Evolutionary conservation across 1,140 invertebrate species (phyloP), one percentile per base, ranked within the genome.

Genomic region (Melitaea cinxia): DNA sequence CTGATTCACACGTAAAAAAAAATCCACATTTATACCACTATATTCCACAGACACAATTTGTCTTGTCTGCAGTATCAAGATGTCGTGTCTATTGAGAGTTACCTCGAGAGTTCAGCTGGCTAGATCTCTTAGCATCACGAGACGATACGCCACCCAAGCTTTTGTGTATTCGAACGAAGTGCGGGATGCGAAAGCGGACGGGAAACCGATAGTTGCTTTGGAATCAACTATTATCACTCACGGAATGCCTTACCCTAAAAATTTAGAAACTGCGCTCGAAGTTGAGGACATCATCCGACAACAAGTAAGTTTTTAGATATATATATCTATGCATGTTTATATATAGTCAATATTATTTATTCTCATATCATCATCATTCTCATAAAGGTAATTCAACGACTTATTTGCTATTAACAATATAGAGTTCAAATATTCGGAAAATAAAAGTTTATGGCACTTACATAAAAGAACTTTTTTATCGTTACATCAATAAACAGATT

Each of bases 151-250:
- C 21, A 42, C 52, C 49, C 39, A 63, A 49, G 68, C 78, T 28
- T 47, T 86, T 17, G 78, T 89, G n/a, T 83, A 87, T 54, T 91
- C 91, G 2, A 78, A 92, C 52, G 93, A 95, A 75, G 93, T 96
- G 37, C 68, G 65, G 9, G 52, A 80, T 17, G 95, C 94, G 7
- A 91, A 95, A 28, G 79, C 83, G 39, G 91, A 91, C 53, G 80
- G 88, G 4, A 80, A 92, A 68, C 95, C 97, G 1, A 93, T 99
- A 54, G 97, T 99, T 5, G 98, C 98, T 2, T 89, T 99, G 65
- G 99, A 99, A 92, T 98, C 97, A 10, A 98, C 99, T 2, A 98
- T 99, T 50, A 97, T 99, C 42, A 99, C 98, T 1, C 99, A 99
- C 92, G 99, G 99, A 39, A 98, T 99, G 96, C 98, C 98, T 0